Evolutionary conservation across 2,113 vertebrate genomes (phyloP).

Genomic region (Aegotheles bennettii): DNA sequence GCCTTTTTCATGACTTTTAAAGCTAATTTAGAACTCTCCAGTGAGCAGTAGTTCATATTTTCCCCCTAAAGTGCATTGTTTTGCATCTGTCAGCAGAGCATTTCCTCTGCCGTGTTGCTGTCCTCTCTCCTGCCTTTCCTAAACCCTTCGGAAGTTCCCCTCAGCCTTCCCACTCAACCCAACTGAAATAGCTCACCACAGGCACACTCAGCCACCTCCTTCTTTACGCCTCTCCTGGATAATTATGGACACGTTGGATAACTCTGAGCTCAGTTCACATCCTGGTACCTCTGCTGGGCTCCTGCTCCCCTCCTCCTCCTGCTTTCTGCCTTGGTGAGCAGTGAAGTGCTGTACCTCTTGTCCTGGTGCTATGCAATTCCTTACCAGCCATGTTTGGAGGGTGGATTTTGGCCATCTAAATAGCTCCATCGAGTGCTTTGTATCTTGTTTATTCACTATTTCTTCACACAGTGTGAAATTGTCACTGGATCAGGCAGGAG

Average conservation of each 20-base stretch:
- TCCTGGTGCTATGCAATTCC: not conserved
- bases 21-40: not conserved
- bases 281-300: not conserved
- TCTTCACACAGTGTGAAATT: not conserved
- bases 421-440: not conserved
- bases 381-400: not conserved
- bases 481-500: not conserved
- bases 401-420: not conserved
- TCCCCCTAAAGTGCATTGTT: not conserved
- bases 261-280: accelerated
- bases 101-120: not conserved
- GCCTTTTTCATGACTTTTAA: not conserved
- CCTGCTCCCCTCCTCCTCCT: not conserved
- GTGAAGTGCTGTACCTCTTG: accelerated
- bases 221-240: accelerated
- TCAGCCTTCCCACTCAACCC: not conserved
- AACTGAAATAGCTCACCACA: accelerated
- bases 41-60: not conserved
- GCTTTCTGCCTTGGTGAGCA: too few relatives aligned
- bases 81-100: not conserved
- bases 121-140: not conserved
- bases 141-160: not conserved
- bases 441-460: not conserved
- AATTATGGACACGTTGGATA: not conserved
- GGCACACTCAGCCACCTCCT: not conserved